Percentiles rank a stretch among this genome's conserved stretches.
These are phyloP conservation scores for Prinia subflava DNA, from an alignment of 2,113 vertebrate genomes.

Conservation along the genomic window DNA sequence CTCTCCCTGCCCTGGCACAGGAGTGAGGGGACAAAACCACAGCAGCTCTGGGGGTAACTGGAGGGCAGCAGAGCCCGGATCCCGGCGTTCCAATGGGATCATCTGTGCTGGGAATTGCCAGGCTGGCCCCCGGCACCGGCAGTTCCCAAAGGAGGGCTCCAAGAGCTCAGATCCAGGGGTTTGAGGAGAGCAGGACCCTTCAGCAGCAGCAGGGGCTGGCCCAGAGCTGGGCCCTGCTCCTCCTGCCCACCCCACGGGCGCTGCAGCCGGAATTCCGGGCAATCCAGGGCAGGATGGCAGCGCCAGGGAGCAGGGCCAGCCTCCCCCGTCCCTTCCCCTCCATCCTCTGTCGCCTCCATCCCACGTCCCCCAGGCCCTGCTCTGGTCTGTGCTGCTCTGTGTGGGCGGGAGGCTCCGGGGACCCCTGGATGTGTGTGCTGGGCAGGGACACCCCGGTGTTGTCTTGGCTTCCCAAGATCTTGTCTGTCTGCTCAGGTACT, in stretches of 20 bases:
- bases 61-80: neutral
- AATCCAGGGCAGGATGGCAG: fast-evolving
- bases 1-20: neutral
- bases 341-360: neutral
- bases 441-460: neutral
- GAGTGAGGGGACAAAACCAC: neutral
- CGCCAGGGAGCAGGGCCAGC: fast-evolving
- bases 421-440: neutral
- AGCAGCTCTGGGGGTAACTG: neutral
- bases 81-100: neutral
- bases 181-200: neutral
- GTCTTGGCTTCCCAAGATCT: neutral
- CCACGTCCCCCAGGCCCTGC: neutral
- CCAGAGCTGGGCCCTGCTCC: fast-evolving
- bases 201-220: neutral
- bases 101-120: neutral
- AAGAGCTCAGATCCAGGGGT: neutral
- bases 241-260: fast-evolving
- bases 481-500: neutral
- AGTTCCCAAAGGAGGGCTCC: neutral
- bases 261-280: neutral
- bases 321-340: neutral
- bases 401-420: neutral
- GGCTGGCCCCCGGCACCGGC: neutral
- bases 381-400: neutral